These are phyloP conservation scores for Amiota mariae DNA, from an alignment of 2,888 invertebrate species.

Conservation along the genomic window DNA sequence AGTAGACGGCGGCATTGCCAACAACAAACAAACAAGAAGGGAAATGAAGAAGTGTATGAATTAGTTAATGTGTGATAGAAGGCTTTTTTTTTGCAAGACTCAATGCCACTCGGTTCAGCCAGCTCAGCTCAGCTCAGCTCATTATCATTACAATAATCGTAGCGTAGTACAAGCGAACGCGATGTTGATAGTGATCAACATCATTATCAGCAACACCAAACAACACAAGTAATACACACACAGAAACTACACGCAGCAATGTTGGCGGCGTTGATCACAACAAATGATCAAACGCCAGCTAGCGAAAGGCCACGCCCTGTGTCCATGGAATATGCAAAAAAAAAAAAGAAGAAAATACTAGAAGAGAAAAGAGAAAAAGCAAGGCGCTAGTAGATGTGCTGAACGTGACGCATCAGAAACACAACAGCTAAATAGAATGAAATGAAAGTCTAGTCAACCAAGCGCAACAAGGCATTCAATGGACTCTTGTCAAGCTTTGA, in stretches of 20 bases:
- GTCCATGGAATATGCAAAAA: background rate
- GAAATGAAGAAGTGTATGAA: too few species aligned
- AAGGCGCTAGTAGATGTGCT: background rate
- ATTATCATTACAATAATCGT: constrained; percentile 63
- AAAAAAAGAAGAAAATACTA: background rate
- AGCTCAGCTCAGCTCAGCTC: too few species aligned
- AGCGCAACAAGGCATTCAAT: background rate
- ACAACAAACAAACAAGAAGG: background rate
- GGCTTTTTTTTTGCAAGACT: too few species aligned
- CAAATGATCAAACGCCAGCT: constrained; percentile 2
- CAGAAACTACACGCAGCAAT: background rate
- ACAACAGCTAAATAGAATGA: background rate
- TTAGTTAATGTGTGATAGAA: too few species aligned
- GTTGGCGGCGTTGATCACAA: background rate
- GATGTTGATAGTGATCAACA: constrained; percentile 42
- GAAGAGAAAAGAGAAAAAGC: too few species aligned
- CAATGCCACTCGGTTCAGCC: constrained; percentile 33
- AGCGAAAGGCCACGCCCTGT: constrained; percentile 20
- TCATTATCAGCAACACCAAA: constrained; percentile 37
- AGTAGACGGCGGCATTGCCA: background rate
- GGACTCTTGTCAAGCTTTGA: too few species aligned
- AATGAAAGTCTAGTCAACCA: background rate
- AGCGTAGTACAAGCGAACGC: constrained; percentile 11
- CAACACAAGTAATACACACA: background rate
- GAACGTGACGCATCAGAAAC: constrained; percentile 9